phyloP scores from a whole-genome alignment of 2,888 invertebrate species.

The Volucella zonaria region DNA sequence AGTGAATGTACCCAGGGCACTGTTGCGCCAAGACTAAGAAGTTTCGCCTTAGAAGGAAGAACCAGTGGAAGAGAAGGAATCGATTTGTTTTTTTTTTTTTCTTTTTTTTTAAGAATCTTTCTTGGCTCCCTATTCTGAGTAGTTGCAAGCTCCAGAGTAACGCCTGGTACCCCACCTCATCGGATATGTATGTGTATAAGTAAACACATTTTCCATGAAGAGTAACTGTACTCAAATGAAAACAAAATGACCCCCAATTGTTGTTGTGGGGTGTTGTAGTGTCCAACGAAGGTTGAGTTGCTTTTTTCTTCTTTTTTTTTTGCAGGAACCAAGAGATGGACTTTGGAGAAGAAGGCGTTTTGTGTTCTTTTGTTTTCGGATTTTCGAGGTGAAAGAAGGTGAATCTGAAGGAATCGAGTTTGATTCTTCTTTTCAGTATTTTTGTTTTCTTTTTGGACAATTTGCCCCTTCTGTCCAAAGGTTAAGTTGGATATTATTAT shows the following conservation, averaged over 20 bases:
- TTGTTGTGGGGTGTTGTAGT: constrained; percentile 26
- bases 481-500: constrained; percentile 11
- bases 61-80: constrained; percentile 28
- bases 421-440: neutral
- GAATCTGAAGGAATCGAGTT: constrained; percentile 11
- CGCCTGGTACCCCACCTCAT: neutral
- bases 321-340: no score
- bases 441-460: neutral
- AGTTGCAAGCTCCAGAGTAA: neutral
- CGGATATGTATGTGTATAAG: neutral
- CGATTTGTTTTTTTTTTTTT: constrained; percentile 14
- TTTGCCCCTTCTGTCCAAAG: constrained; percentile 1
- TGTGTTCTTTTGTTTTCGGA: neutral
- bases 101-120: constrained; percentile 19
- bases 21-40: constrained; percentile 38
- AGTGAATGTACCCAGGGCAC: constrained; percentile 31
- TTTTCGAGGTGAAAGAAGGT: constrained; percentile 39
- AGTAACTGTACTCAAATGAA: constrained; percentile 63
- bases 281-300: constrained; percentile 15
- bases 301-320: neutral
- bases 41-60: constrained; percentile 30
- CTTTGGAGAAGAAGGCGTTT: no score
- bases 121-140: constrained; percentile 1
- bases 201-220: neutral
- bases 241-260: constrained; percentile 59